Percentiles rank a stretch among this genome's conserved stretches.
Conservation (phyloP, 2,113 vertebrate genomes). For the Leptobrachium leishanense region DNA sequence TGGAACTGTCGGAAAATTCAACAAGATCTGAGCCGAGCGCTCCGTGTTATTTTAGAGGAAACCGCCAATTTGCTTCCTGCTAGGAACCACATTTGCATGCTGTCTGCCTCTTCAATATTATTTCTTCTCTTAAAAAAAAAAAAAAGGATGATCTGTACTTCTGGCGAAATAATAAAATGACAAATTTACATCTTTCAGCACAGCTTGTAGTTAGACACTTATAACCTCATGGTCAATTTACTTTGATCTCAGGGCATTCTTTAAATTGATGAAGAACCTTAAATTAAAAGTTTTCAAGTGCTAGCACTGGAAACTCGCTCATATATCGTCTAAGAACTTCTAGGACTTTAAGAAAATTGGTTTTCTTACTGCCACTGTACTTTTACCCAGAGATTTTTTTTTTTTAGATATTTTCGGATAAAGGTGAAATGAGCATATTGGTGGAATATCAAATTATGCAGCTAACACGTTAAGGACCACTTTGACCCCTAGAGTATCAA, state of each 20-base stretch:
- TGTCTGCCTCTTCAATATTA: background rate
- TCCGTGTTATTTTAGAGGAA: background rate
- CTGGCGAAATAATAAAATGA: conserved; percentile 32
- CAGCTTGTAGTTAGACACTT: conserved; percentile 38
- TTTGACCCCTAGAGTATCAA: no score
- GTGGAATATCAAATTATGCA: no score
- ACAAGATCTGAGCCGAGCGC: background rate
- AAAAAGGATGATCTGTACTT: background rate
- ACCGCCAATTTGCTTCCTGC: background rate
- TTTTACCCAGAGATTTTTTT: no score
- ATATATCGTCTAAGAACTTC: conserved; percentile 9
- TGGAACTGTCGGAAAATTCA: background rate
- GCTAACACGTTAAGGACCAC: no score
- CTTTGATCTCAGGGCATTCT: conserved; percentile 26
- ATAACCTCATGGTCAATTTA: conserved; percentile 42
- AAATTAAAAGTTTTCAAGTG: conserved; percentile 32
- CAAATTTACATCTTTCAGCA: conserved; percentile 32
- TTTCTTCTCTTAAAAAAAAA: background rate
- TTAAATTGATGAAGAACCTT: conserved; percentile 21
- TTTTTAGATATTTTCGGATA: no score
- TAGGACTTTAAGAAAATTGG: no score
- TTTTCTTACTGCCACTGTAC: no score
- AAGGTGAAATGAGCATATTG: no score
- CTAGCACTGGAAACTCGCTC: conserved; percentile 1
- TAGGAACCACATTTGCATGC: background rate